Conservation (phyloP, 2,797 vertebrate species). For the Rhynchotus rufescens region DNA sequence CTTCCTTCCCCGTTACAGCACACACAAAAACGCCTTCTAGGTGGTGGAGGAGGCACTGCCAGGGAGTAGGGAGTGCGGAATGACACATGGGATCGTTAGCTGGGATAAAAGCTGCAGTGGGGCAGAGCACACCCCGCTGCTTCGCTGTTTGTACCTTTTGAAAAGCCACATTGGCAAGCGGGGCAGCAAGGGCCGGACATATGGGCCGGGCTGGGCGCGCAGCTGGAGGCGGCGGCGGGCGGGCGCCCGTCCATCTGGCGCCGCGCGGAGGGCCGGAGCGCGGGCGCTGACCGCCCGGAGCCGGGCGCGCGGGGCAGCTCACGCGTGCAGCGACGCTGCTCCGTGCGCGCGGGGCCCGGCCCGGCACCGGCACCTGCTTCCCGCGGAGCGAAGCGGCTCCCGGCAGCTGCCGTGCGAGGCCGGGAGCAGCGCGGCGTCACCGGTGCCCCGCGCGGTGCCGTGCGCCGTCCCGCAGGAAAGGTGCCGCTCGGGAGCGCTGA, state of each 20-base stretch:
- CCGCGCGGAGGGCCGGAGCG: slow-evolving; percentile 28
- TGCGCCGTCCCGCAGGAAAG: background rate
- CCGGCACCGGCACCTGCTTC: slow-evolving; percentile 16
- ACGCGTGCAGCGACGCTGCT: background rate
- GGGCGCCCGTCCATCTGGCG: slow-evolving; percentile 74
- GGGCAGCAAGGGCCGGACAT: slow-evolving; percentile 85
- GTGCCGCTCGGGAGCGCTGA: background rate
- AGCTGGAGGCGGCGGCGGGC: slow-evolving; percentile 73
- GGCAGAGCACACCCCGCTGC: slow-evolving; percentile 57
- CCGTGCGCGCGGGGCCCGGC: background rate
- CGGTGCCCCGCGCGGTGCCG: background rate
- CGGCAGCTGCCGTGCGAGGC: slow-evolving; percentile 17
- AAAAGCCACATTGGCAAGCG: slow-evolving; percentile 88
- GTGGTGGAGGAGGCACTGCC: slow-evolving; percentile 52
- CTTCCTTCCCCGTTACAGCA: background rate
- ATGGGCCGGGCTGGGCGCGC: slow-evolving; percentile 86
- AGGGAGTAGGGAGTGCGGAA: slow-evolving; percentile 39
- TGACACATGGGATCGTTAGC: slow-evolving; percentile 52
- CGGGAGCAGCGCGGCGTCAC: background rate
- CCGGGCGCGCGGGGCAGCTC: background rate
- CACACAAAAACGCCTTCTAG: slow-evolving; percentile 53
- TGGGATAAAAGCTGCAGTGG: slow-evolving; percentile 55
- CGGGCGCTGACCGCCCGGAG: too few relatives aligned
- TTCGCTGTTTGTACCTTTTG: slow-evolving; percentile 68
- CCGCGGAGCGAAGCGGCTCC: background rate